Base-by-base conservation (phyloP, 2,113 vertebrate species). In the Apteryx owenii region DNA sequence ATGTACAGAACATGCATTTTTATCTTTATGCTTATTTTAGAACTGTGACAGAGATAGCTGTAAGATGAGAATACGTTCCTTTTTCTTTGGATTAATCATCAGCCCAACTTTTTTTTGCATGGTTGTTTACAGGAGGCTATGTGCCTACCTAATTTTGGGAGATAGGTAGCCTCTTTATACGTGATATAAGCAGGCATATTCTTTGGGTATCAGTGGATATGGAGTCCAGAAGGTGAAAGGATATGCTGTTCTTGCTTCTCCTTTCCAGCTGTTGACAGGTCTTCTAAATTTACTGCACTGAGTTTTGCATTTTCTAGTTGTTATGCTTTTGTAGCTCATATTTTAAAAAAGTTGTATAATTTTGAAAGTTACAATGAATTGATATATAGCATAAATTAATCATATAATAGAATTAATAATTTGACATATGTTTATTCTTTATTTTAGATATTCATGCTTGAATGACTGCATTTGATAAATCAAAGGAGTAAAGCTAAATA, bases 51-150 rank as follows among this genome's bases (percentile, higher is more conserved):
- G 94, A 50, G 62, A 8, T 73, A 69, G 42, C 72, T 93, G 93
- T 65, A 82, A 94, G 64, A 79, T 71, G 72, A 75, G 72, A 91
- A 64, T 25, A n/a, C 60, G 33, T 54, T 79, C 42, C 81, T 5
- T 90, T 94, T 96, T 73, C 76, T 75, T 81, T 75, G 88, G 82
- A 92, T 96, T 96, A 96, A 88, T 96, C 93, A 60, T 81, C 79
- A 90, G 13, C 70, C 44, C 68, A 36, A 60, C 21, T 73, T 54
- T 33, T 8, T 26, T 46, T 18, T 10, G 38, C 4, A 2, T 15
- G 5, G 11, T 64, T n/a, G 61, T 91, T 96, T 93, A 44, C 85
- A 70, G 89, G 61, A 73, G 38, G 17, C 73, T 84, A 0, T 15
- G 29, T 81, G 42, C 62, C 33, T 79, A 2, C 54, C 60, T 53